Percentiles rank a stretch among this genome's conserved stretches.
Evolutionary conservation across 2,113 vertebrate species (phyloP).

Genomic region (Bungarus multicinctus): DNA sequence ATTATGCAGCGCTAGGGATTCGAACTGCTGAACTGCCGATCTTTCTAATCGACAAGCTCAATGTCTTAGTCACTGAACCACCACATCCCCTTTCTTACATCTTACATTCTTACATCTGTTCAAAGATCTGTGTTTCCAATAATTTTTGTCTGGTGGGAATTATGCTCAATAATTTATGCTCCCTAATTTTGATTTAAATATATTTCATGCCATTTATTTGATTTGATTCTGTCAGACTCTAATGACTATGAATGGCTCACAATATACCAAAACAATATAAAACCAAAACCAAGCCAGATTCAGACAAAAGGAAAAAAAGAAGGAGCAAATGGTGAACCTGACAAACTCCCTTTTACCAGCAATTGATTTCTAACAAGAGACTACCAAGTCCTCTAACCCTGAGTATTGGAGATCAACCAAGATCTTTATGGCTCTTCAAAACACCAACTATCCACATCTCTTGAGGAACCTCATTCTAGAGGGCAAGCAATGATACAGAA

Average conservation of each 20-base stretch:
- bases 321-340: not conserved
- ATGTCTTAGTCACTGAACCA: no score
- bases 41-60: no score
- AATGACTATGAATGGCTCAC: not conserved
- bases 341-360: not conserved
- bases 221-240: not conserved
- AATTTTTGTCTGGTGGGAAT: slow-evolving; percentile 49
- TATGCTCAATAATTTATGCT: slow-evolving; percentile 37
- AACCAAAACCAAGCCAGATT: not conserved
- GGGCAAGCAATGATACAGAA: not conserved
- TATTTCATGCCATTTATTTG: not conserved
- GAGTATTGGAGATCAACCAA: not conserved
- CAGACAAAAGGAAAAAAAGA: not conserved
- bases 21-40: no score
- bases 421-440: not conserved
- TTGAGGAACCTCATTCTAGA: not conserved
- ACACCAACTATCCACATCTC: not conserved
- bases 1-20: no score
- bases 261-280: not conserved
- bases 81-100: no score
- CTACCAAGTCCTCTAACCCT: not conserved
- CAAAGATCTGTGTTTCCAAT: slow-evolving; percentile 20
- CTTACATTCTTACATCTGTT: slow-evolving; percentile 4
- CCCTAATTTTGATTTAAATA: slow-evolving; percentile 40
- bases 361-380: not conserved